A percentile compares a stretch with the other conserved stretches of the same genome.
Conservation (phyloP, 2,888 invertebrate species). For the Rhopalosiphum nymphaeae region DNA sequence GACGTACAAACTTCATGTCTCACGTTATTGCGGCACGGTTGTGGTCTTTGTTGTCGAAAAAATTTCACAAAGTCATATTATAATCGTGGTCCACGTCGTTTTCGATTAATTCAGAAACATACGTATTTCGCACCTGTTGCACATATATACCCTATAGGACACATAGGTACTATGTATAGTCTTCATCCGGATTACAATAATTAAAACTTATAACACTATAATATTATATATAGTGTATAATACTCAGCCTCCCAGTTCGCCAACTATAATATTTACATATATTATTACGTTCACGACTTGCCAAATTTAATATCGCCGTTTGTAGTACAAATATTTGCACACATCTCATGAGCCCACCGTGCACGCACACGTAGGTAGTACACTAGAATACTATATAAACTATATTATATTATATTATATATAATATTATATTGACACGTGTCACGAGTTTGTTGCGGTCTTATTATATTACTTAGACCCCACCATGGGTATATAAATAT, state of each 20-base stretch:
- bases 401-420: not conserved
- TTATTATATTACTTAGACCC: constrained; percentile 1
- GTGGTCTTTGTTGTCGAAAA: not conserved
- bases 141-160: not conserved
- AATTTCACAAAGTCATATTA: not conserved
- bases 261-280: constrained; percentile 7
- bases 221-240: not conserved
- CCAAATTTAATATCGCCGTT: not conserved
- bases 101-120: not conserved
- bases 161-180: not conserved
- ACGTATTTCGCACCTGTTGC: not conserved
- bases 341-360: not conserved
- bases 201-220: constrained; percentile 17
- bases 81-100: not conserved
- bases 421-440: constrained; percentile 14
- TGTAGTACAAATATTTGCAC: constrained; percentile 10
- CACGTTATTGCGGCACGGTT: not conserved
- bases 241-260: not conserved
- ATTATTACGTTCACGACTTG: not conserved
- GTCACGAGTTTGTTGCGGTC: not conserved
- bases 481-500: not conserved
- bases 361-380: not conserved
- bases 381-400: not conserved
- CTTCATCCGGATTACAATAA: not conserved
- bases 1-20: not conserved